Evolutionary conservation across 2,888 invertebrate species (phyloP).

Genomic region (Allolobophora icterica): DNA sequence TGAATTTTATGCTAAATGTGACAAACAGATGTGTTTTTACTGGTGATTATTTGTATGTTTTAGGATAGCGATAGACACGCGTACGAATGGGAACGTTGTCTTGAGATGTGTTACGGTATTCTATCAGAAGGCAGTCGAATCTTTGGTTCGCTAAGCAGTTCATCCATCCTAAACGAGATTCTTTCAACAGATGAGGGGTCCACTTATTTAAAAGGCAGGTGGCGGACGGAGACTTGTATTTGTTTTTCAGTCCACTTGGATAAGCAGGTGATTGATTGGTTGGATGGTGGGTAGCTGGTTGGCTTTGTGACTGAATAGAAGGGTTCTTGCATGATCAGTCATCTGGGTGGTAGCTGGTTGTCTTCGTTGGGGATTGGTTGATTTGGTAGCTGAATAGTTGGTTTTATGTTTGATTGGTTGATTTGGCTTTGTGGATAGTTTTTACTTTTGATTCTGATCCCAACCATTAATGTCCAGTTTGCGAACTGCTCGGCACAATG

Average conservation of each 20-base stretch:
- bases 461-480: too few relatives aligned
- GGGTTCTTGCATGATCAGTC: too few relatives aligned
- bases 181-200: slow-evolving; percentile 69
- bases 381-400: too few relatives aligned
- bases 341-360: too few relatives aligned
- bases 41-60: slow-evolving; percentile 21
- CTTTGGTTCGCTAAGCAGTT: slow-evolving; percentile 69
- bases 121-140: slow-evolving; percentile 69
- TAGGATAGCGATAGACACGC: slow-evolving; percentile 53
- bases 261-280: too few relatives aligned
- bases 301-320: too few relatives aligned
- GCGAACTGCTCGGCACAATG: too few relatives aligned
- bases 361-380: too few relatives aligned
- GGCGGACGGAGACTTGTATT: slow-evolving; percentile 40
- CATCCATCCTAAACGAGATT: slow-evolving; percentile 69
- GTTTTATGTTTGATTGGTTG: too few relatives aligned
- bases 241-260: neutral
- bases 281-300: too few relatives aligned
- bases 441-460: too few relatives aligned
- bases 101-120: slow-evolving; percentile 69
- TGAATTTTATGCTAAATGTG: neutral
- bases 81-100: slow-evolving; percentile 66
- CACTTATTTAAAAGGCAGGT: slow-evolving; percentile 69
- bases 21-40: neutral
- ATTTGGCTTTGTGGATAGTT: too few relatives aligned